Base-by-base conservation (phyloP, 2,888 invertebrate species). In the Leucoptera coffeella region DNA sequence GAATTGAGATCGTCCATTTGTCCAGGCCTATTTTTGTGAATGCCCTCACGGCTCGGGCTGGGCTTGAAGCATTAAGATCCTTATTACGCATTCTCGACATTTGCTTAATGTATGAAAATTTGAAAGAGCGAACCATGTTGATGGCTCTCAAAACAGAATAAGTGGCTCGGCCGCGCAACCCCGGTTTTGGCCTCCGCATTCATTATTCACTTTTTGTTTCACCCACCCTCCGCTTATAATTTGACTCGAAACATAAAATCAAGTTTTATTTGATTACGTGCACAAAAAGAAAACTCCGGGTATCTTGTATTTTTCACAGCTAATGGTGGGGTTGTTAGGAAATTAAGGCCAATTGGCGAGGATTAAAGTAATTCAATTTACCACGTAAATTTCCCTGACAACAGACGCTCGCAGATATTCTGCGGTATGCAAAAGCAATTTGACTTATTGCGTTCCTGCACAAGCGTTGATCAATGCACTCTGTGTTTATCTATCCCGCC, bases 141-240 rank as follows among this genome's bases (percentile, higher is more conserved):
- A 67, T 67, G 67, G 61, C 51, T 56, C 69, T 69, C 64, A 51
- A 67, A 64, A 67, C 65, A 61, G 65, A 65, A 67, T 69, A 67
- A 69, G 67, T 67, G 64, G 61, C 60, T 55, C 62, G 61, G 62
- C 60, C 59, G 57, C 61, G 54, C 54, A 59, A 59, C 55, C 59
- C 55, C 49, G 50, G 59, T 53, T 58, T 64, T 50, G 61, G 59
- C 56, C 61, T 56, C 55, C 51, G 54, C 64, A 62, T 65, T 65
- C 64, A 65, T 67, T 69, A 69, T 67, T 67, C 65, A 65, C 65
- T 62, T 69, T 37, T 65, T 64, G 64, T 62, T 65, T 67, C 59
- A 50, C 42, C 53, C 57, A 57, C 56, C 62, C 61, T 57, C 60
- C 48, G 58, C 61, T 65, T 67, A 64, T 65, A 65, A 69, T 67